Conservation (phyloP, 2,888 invertebrate genomes). For the Nemoura dubitans region DNA sequence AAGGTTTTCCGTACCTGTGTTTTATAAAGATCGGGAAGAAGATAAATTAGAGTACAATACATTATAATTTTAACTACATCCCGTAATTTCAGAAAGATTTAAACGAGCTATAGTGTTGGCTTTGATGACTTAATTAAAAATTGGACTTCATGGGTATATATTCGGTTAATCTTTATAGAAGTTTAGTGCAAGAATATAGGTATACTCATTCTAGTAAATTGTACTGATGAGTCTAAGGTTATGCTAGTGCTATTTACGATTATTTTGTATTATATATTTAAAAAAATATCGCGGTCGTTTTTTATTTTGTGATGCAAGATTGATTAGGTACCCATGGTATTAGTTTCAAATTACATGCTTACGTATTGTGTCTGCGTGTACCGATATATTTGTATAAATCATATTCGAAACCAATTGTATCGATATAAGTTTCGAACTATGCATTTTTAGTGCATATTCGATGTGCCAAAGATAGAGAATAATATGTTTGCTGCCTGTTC, state of each 20-base stretch:
- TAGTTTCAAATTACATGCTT: neutral
- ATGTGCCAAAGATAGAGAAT: neutral
- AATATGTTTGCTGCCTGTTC: neutral
- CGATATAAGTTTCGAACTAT: neutral
- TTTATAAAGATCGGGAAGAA: neutral
- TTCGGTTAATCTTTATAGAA: neutral
- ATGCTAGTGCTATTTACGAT: neutral
- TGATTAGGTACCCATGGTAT: neutral
- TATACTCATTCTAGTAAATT: neutral
- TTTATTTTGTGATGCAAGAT: neutral
- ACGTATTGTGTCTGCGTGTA: neutral
- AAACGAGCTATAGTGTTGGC: neutral
- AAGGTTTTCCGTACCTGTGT: neutral
- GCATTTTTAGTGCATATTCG: neutral
- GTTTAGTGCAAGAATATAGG: too few relatives aligned
- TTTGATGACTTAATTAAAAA: neutral
- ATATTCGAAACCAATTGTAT: neutral
- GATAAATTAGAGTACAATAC: neutral
- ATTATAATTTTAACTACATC: neutral
- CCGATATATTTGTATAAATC: neutral
- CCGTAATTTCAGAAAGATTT: slow-evolving; percentile 16
- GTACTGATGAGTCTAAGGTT: neutral
- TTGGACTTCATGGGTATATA: neutral
- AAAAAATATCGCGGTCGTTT: neutral
- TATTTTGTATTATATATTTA: neutral